Evolutionary conservation across 2,888 invertebrate genomes (phyloP), one percentile per base, ranked within the genome.

Genomic region (Pheosia gnoma): DNA sequence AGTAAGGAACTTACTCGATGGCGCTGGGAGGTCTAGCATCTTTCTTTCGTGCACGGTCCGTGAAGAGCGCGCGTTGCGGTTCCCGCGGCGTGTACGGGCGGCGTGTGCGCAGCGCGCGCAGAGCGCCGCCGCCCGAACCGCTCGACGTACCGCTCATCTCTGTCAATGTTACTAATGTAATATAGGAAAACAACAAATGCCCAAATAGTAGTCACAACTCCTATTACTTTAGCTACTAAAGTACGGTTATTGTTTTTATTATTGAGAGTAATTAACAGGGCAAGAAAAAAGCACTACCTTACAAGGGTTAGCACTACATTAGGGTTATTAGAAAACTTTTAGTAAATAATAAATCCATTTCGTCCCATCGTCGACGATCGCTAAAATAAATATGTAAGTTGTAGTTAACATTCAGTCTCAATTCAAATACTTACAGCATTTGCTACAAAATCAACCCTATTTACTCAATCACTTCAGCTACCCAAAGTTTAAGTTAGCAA

Each of bases 41-140:
- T 54, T 84, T 84, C 63, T 82, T 86, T 36, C 83, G 82, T 41
- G 86, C 67, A 51, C 88, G 84, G 45, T 91, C 91, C 0, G 96
- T 96, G 88, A 97, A 98, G 8, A 98, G 93, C 13, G 96, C 95
- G 45, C 98, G 94, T 71, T 97, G 96, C 52, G 96, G 96, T 69
- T 97, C 97, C 52, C 96, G 94, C 8, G 98, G 98, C 10, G 98
- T 98, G 84, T 96, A 97, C 7, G 98, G 98, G n/a, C 98, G 94
- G 62, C 96, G 96, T 57, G 98, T 98, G 80, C 96, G 95, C 66
- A 98, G 93, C 55, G 96, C 94, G 45, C 95, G 89, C 67, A 85
- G 93, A 72, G 74, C 91, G 53, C 87, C 87, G 45, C 71, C 59
- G 54, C 70, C 49, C 13, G 57, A 66, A 3, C 73, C 69, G 52